Evolutionary conservation across 2,113 vertebrate genomes (phyloP).

Genomic region (Phrynosoma platyrhinos): DNA sequence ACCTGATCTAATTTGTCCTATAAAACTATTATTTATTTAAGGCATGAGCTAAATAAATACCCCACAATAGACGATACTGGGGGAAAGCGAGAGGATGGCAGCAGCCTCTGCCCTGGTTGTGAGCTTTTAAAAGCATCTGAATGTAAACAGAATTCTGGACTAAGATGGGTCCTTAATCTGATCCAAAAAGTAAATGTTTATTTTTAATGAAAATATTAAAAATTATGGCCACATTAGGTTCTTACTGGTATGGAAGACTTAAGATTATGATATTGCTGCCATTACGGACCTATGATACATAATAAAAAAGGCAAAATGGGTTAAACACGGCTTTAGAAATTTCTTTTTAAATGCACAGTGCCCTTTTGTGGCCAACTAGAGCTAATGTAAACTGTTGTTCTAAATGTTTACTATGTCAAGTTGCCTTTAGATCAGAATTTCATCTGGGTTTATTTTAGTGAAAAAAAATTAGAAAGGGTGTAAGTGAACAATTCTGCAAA

Average conservation of each 20-base stretch:
- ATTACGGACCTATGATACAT: not conserved
- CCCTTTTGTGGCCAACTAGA: not conserved
- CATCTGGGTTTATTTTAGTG: not conserved
- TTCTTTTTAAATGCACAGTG: not conserved
- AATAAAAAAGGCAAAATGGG: not conserved
- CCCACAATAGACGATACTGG: not conserved
- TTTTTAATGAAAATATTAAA: slow-evolving; percentile 20
- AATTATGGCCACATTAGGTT: rapidly evolving
- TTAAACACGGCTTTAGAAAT: not conserved
- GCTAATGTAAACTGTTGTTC: rapidly evolving
- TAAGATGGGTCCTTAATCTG: not conserved
- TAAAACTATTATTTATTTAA: slow-evolving; percentile 2
- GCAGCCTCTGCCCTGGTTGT: no score
- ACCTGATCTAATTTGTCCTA: not conserved
- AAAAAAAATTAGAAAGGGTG: not conserved
- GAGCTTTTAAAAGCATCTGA: no score
- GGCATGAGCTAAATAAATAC: not conserved
- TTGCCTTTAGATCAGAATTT: not conserved
- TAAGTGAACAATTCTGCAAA: not conserved
- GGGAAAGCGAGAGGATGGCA: no score
- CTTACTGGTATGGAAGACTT: not conserved
- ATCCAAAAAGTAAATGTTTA: not conserved
- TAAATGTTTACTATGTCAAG: not conserved
- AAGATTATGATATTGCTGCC: not conserved
- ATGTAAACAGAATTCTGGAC: not conserved